phyloP scores from a whole-genome alignment of 1,140 invertebrate genomes.

The Ceratoteleas bidentatus region DNA sequence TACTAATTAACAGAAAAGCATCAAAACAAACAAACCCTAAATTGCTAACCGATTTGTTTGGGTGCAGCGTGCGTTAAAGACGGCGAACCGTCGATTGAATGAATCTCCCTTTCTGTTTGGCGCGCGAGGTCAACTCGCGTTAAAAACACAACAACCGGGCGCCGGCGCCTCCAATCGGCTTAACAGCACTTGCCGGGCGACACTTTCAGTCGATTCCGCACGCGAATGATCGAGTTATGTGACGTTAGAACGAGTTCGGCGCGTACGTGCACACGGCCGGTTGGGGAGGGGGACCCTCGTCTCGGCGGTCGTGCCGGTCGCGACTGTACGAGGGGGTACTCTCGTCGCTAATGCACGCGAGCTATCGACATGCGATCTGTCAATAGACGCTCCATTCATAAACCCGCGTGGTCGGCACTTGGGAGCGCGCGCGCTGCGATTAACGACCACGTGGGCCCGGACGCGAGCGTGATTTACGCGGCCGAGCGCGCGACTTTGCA shows the following conservation, averaged over 20 bases:
- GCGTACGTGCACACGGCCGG: slow-evolving; percentile 13
- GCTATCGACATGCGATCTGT: slow-evolving; percentile 76
- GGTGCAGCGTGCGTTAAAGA: no score
- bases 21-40: no score
- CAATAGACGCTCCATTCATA: slow-evolving; percentile 78
- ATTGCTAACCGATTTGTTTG: no score
- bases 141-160: neutral
- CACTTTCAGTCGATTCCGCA: slow-evolving; percentile 14
- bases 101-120: no score
- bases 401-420: slow-evolving; percentile 59
- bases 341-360: slow-evolving; percentile 73
- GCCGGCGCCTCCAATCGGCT: slow-evolving; percentile 19
- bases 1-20: no score
- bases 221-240: slow-evolving; percentile 41
- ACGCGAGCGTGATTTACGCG: slow-evolving; percentile 66
- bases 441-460: slow-evolving; percentile 69
- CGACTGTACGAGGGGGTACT: slow-evolving; percentile 18
- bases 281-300: slow-evolving; percentile 5
- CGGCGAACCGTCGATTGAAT: no score
- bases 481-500: slow-evolving; percentile 51
- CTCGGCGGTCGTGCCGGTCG: neutral
- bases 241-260: slow-evolving; percentile 41
- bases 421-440: slow-evolving; percentile 41
- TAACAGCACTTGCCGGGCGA: slow-evolving; percentile 5
- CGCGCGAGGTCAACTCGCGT: neutral